Base-by-base conservation (phyloP, 2,888 invertebrate species). In the Macrophya annulata region DNA sequence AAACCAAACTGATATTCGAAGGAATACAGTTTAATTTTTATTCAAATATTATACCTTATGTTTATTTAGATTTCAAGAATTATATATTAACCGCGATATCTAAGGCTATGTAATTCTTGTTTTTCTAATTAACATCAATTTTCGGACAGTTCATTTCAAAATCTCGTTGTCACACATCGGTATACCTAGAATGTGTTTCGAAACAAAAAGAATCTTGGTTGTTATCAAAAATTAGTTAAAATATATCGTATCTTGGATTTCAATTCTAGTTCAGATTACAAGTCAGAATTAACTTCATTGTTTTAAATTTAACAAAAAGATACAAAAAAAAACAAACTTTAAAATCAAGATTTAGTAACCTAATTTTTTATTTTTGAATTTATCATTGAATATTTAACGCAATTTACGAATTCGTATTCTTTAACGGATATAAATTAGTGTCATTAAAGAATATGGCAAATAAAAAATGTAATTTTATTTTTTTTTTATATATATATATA, bases 1-100 rank as follows among this genome's bases (percentile, higher is more conserved):
- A 45, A n/a, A 25, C 72, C n/a, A 45, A 74, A 74, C 72, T 74
- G 72, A 74, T 74, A 45, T 74, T 45, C 72, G 10, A 74, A 45
- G 21, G 45, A 45, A 25, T 10, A 45, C 21, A 15, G 40, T 74
- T 74, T 9, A 17, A 43, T 25, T 71, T 31, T 62, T 10, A 62
- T 37, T 9, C 37, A 12, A 17, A 71, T 40, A 17, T 74, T 45
- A 45, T 45, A 74, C 45, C 15, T 43, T 3, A 31, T n/a, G n/a
- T 21, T 74, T 21, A n/a, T 10, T 31, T 12, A 45, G 45, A 17
- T 2, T 15, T 68, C 5, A 37, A 25, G 2, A 21, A 25, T 31
- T 31, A 62, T 62, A 62, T 12, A 62, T 59, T 10, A 10, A 3
- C 21, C 10, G 8, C 59, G 21, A 59, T n/a, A 59, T 59, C n/a